These are phyloP conservation scores for Bombyx mandarina DNA, from an alignment of 1,140 invertebrate species.

Conservation along the genomic window DNA sequence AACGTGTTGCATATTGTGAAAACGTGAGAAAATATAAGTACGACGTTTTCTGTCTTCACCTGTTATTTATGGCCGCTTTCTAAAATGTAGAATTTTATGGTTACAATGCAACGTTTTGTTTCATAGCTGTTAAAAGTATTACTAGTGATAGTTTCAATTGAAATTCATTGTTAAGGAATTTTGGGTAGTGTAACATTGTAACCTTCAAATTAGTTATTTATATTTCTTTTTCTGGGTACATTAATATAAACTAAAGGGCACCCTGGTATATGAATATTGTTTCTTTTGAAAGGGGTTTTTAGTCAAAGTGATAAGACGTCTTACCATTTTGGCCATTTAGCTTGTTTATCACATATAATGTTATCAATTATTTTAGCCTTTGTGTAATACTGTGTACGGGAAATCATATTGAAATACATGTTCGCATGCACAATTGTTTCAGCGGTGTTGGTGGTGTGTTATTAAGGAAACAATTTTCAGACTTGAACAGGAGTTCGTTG, in stretches of 20 bases:
- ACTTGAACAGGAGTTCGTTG: conserved; percentile 26
- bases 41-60: not conserved
- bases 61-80: conserved; percentile 11
- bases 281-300: too few relatives aligned
- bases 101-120: not conserved
- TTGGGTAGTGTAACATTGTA: too few relatives aligned
- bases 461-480: conserved; percentile 40
- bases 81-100: conserved; percentile 10
- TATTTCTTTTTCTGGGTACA: too few relatives aligned
- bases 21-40: conserved; percentile 11
- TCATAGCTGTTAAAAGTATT: not conserved
- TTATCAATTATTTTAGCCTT: too few relatives aligned
- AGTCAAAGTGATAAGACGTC: too few relatives aligned
- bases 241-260: too few relatives aligned
- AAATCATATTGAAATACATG: conserved; percentile 27
- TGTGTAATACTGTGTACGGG: not conserved
- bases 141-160: too few relatives aligned
- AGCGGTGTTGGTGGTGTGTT: conserved; percentile 20
- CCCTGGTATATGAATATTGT: too few relatives aligned
- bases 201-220: too few relatives aligned
- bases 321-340: too few relatives aligned
- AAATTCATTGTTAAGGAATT: too few relatives aligned
- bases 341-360: too few relatives aligned
- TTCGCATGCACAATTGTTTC: conserved; percentile 22
- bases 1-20: conserved; percentile 9